A percentile compares a stretch with the other conserved stretches of the same genome.
Conservation (phyloP, 2,113 vertebrate genomes). For the Otis tarda region DNA sequence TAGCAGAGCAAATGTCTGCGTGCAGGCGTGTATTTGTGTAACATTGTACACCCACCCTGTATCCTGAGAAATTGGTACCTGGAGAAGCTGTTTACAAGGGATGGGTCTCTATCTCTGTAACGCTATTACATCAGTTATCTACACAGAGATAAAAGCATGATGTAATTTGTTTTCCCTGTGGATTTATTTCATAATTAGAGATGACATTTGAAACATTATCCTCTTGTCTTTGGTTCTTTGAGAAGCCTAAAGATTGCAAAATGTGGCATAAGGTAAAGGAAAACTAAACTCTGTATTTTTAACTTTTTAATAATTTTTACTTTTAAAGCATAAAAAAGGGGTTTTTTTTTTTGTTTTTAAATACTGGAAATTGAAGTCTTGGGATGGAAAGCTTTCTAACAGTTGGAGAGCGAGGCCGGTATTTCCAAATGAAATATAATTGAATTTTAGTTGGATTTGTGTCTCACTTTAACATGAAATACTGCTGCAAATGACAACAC, state of each 20-base stretch:
- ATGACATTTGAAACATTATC: neutral
- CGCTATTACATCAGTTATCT: neutral
- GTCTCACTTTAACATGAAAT: neutral
- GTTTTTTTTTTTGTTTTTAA: neutral
- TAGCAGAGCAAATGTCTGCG: neutral
- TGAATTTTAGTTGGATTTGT: neutral
- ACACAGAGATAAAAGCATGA: neutral
- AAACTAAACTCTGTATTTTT: neutral
- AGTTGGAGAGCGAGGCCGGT: neutral
- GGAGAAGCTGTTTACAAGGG: neutral
- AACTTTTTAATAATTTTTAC: neutral
- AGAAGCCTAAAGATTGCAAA: neutral
- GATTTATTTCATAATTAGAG: slow-evolving; percentile 35
- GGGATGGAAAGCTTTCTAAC: neutral
- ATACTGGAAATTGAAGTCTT: neutral
- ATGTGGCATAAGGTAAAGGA: neutral
- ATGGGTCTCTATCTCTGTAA: neutral
- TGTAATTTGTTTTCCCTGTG: slow-evolving; percentile 23
- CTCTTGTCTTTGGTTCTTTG: neutral
- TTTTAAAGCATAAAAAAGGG: neutral
- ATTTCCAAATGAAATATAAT: neutral
- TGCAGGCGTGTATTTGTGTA: neutral
- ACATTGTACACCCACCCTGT: no score
- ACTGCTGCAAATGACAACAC: neutral
- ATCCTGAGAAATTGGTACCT: neutral